Conservation (phyloP, 2,797 vertebrate species). For the Enteromius treurensis region DNA sequence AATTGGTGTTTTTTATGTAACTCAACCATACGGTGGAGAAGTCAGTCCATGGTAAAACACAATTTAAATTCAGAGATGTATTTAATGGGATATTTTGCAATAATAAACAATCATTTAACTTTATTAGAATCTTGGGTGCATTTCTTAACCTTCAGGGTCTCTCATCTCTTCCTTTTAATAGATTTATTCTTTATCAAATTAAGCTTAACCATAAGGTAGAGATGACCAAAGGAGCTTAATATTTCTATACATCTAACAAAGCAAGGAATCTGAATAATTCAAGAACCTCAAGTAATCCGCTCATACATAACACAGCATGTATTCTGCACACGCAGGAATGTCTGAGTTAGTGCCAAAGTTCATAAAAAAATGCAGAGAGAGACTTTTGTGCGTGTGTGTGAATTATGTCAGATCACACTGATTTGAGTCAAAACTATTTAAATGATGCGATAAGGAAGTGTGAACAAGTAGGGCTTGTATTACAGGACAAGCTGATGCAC, state of each 20-base stretch:
- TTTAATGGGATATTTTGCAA: too few species aligned
- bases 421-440: background rate
- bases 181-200: too few species aligned
- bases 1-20: too few species aligned
- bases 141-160: too few species aligned
- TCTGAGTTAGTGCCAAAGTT: background rate
- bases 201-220: too few species aligned
- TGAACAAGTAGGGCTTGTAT: conserved; percentile 23
- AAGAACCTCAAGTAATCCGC: background rate
- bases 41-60: too few species aligned
- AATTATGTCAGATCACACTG: background rate
- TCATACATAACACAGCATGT: background rate
- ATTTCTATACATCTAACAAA: background rate
- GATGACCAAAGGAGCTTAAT: background rate
- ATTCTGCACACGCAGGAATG: background rate
- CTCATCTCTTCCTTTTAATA: too few species aligned
- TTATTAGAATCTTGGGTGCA: too few species aligned
- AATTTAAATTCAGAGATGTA: too few species aligned
- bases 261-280: background rate
- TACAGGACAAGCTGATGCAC: background rate
- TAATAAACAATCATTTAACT: too few species aligned
- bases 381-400: background rate
- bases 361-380: background rate
- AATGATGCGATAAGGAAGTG: background rate
- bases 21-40: too few species aligned